Percentiles rank a stretch among this genome's conserved stretches.
phyloP scores from a whole-genome alignment of 2,113 vertebrate species.

The Sporophila hypoxantha region DNA sequence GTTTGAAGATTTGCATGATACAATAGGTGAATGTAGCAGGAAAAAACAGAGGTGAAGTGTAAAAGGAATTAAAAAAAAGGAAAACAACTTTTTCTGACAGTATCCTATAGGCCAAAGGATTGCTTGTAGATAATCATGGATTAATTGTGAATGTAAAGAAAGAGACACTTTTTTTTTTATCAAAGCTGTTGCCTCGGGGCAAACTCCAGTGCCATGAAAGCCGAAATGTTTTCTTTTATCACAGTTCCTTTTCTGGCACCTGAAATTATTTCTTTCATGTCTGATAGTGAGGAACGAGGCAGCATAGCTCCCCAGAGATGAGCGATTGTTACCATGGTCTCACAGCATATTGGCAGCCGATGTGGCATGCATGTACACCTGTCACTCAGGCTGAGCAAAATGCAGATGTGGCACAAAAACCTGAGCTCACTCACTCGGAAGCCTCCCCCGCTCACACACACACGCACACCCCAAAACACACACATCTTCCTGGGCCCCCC shows the following conservation, averaged over 20 bases:
- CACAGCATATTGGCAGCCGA: constrained; percentile 77
- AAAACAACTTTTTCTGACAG: constrained; percentile 31
- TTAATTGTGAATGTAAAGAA: constrained; percentile 76
- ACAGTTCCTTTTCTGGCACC: constrained; percentile 72
- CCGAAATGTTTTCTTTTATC: constrained; percentile 75
- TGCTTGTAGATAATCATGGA: constrained; percentile 65
- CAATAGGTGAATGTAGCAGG: constrained; percentile 2
- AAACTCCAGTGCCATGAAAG: constrained; percentile 70
- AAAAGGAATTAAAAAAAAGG: neutral
- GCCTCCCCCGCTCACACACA: neutral
- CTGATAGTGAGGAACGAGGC: constrained; percentile 69
- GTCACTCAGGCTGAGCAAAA: constrained; percentile 73
- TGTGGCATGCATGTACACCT: constrained; percentile 77
- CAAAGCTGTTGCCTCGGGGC: constrained; percentile 79
- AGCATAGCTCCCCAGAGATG: constrained; percentile 76
- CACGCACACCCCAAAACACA: neutral
- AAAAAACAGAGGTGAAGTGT: constrained; percentile 18
- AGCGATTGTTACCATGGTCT: constrained; percentile 76
- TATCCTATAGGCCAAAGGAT: constrained; percentile 49
- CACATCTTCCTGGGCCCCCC: neutral
- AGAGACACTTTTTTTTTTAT: constrained; percentile 76
- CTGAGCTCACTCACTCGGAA: neutral
- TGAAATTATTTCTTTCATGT: constrained; percentile 87
- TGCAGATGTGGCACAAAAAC: constrained; percentile 53
- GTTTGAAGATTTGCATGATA: constrained; percentile 37